Base-by-base conservation (phyloP, 2,113 vertebrate species). In the Pomatostomus ruficeps region DNA sequence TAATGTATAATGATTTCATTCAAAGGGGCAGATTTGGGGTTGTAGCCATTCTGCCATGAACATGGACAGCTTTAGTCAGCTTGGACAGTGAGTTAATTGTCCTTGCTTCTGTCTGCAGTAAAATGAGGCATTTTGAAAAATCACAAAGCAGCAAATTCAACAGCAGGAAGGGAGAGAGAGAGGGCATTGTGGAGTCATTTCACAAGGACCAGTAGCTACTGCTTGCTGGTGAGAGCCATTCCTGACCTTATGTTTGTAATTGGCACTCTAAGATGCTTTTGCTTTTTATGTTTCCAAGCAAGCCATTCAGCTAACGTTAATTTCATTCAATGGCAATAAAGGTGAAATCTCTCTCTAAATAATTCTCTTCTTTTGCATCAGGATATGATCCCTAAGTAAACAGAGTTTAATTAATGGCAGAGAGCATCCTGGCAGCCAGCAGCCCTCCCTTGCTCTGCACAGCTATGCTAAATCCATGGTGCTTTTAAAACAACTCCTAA, bases 331-430 rank as follows among this genome's bases (percentile, higher is more conserved):
- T 57, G 67, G 67, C 80, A 91, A 80, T 88, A 96, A 95, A 95
- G 92, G 86, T 92, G 84, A 92, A 96, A 88, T 88, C 28, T 76
- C 74, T 88, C 88, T 83, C 94, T 95, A 97, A 95, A 95, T 77
- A 90, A 84, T 91, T 91, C 55, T 73, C 48, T 83, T 88, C 45
- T 40, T 88, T 74, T 94, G 72, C 88, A 89, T 59, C 23, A 58
- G 72, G 55, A 75, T 81, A 93, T 29, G 40, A 95, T 93, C 59
- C 72, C 72, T 86, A 86, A 84, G 93, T 93, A 96, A 95, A 95
- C 90, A 94, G 90, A 58, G 14, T 96, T 91, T 93, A 95, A 95
- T 97, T 94, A 96, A 88, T 71, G 65, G 43, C 75, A 94, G 71
- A 77, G 35, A 70, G 55, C 46, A 67, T 55, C 70, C 65, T 14